Conservation (phyloP, 35 echinoderm and acorn worm genomes). For the Hemicentrotus pulcherrimus region DNA sequence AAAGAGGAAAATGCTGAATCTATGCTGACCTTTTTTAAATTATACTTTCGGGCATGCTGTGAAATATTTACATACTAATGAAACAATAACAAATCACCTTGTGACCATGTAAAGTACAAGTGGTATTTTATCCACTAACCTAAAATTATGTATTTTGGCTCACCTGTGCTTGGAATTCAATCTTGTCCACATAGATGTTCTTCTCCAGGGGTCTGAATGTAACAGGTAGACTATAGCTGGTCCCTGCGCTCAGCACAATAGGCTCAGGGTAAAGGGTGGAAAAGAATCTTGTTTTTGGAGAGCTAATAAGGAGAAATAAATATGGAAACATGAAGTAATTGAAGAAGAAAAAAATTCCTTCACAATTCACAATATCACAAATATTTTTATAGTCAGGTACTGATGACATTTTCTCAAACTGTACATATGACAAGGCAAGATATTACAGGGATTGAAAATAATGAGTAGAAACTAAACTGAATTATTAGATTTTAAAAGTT, state of each 20-base stretch:
- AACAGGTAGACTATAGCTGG: conserved; percentile 89
- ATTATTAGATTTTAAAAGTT: too few species aligned
- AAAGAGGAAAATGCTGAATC: background rate
- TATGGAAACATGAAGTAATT: too few species aligned
- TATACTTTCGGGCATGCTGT: background rate
- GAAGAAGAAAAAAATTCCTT: too few species aligned
- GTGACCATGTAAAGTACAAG: background rate
- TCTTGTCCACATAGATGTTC: conserved; percentile 88
- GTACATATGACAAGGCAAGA: background rate
- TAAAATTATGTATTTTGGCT: background rate
- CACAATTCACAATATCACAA: background rate
- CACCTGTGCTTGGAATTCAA: conserved; percentile 91
- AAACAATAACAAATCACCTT: background rate
- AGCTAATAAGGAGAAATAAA: conserved; percentile 53
- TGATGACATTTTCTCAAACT: background rate
- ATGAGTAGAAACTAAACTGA: too few species aligned
- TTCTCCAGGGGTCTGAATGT: conserved; percentile 97
- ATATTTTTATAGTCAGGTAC: background rate
- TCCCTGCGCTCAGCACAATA: conserved; percentile 96
- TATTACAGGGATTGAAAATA: background rate
- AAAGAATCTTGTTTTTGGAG: conserved; percentile 90
- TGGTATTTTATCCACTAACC: background rate
- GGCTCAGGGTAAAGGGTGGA: conserved; percentile 93
- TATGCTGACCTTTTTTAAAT: background rate
- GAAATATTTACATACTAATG: background rate